Conservation (phyloP, 2,888 invertebrate species). For the Meta bourneti region DNA sequence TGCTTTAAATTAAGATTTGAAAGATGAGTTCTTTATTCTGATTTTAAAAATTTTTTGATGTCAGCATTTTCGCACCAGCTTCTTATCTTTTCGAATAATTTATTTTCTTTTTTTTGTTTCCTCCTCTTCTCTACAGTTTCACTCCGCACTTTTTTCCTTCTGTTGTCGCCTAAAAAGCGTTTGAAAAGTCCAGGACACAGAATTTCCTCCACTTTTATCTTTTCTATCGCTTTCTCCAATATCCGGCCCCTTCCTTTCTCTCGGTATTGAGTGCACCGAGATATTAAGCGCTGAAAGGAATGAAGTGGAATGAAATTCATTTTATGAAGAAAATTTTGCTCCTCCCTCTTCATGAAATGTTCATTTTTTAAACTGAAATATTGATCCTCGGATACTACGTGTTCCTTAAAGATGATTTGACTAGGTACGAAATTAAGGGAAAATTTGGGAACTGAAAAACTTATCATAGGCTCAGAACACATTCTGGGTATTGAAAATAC, state of each 20-base stretch:
- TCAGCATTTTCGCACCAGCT: not conserved
- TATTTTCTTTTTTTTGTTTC: slow-evolving; percentile 8
- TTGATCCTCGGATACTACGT: not conserved
- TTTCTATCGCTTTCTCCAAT: slow-evolving; percentile 30
- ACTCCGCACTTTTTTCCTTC: not conserved
- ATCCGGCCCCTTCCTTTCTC: slow-evolving; percentile 19
- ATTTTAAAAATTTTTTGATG: slow-evolving; percentile 16
- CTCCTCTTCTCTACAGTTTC: not conserved
- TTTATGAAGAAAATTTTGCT: not conserved
- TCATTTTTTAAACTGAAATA: not conserved
- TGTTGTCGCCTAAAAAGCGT: slow-evolving; percentile 5
- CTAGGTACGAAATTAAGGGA: no score
- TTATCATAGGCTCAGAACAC: no score
- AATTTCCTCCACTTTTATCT: not conserved
- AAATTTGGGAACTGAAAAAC: no score
- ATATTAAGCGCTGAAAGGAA: not conserved
- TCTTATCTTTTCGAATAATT: not conserved
- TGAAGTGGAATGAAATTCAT: not conserved
- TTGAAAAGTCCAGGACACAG: slow-evolving; percentile 17
- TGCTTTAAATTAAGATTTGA: slow-evolving; percentile 16
- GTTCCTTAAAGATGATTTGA: not conserved
- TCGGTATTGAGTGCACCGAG: not conserved
- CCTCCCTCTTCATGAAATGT: not conserved
- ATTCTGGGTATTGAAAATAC: no score
- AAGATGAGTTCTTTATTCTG: slow-evolving; percentile 29